phyloP scores from a whole-genome alignment of 2,888 invertebrate species.

The Gibbula magus region DNA sequence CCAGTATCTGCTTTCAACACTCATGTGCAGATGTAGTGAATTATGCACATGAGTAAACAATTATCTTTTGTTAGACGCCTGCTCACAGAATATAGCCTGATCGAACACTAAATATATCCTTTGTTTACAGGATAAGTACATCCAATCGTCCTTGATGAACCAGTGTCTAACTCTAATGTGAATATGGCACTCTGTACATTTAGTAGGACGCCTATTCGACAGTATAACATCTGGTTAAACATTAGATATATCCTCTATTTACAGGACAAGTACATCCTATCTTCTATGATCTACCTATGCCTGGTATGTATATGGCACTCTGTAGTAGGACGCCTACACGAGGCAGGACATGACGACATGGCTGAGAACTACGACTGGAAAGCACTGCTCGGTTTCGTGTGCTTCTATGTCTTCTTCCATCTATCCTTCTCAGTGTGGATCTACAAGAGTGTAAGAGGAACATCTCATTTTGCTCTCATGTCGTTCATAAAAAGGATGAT shows the following conservation, averaged over 20 bases:
- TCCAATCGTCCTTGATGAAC: conserved; percentile 43
- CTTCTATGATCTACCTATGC: conserved; percentile 46
- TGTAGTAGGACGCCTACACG: conserved; percentile 29
- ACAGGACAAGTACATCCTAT: conserved; percentile 51
- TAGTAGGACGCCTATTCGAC: background rate
- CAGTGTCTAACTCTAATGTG: conserved; percentile 45
- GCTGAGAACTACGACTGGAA: conserved; percentile 23
- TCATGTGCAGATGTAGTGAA: too few species aligned
- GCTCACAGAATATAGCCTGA: too few species aligned
- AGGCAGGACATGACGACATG: background rate
- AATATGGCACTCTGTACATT: background rate
- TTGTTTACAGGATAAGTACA: conserved; percentile 45
- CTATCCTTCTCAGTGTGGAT: conserved; percentile 17
- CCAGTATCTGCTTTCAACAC: too few species aligned
- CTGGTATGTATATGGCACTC: conserved; percentile 52
- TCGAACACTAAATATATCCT: too few species aligned
- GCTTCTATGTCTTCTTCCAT: conserved; percentile 11
- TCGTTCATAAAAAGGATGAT: too few species aligned
- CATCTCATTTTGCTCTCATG: too few species aligned
- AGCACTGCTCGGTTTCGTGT: conserved; percentile 21
- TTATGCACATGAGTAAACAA: too few species aligned
- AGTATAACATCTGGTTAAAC: background rate
- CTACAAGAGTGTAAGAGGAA: conserved; percentile 22
- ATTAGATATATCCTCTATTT: too few species aligned
- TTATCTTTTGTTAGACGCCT: too few species aligned